Conservation (phyloP, 53 echinoderm and acorn worm species). For the Temnopleurus reevesii region DNA sequence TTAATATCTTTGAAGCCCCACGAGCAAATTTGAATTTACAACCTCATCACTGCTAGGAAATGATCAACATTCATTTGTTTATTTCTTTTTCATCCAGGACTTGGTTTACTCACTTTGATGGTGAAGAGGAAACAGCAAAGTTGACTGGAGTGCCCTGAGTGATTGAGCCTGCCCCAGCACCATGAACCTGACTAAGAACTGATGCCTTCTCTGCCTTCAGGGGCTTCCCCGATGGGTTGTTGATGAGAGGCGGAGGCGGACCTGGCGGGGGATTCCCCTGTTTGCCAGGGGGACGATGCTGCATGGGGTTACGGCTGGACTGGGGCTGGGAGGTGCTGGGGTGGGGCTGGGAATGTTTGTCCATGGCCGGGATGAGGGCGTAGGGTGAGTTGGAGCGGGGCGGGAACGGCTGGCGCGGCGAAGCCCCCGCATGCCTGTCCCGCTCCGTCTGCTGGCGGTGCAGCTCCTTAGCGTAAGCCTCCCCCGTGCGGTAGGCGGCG, state of each 20-base stretch:
- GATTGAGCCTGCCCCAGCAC: constrained; percentile 52
- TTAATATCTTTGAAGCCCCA: too few species aligned
- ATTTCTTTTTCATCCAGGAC: neutral
- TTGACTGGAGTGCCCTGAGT: constrained; percentile 87
- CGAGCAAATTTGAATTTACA: too few species aligned
- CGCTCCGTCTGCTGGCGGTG: constrained; percentile 32
- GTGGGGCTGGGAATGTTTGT: constrained; percentile 50
- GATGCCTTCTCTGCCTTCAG: constrained; percentile 88
- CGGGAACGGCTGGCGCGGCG: constrained; percentile 5
- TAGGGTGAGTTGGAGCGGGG: constrained; percentile 81
- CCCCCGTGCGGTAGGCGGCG: constrained; percentile 13
- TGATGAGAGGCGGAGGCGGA: constrained; percentile 82
- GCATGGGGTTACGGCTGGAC: constrained; percentile 64
- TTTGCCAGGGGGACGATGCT: constrained; percentile 62
- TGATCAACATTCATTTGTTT: too few species aligned
- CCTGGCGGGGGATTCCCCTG: constrained; percentile 69
- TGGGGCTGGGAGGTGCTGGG: constrained; percentile 61
- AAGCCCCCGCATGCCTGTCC: constrained; percentile 17
- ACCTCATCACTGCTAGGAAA: too few species aligned
- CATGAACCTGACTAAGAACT: constrained; percentile 66
- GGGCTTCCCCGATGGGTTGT: constrained; percentile 84
- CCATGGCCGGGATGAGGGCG: constrained; percentile 72
- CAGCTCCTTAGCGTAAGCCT: constrained; percentile 16
- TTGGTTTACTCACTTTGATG: constrained; percentile 65
- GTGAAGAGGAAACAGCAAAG: constrained; percentile 72